Evolutionary conservation across 2,797 vertebrate species (phyloP), one percentile per base, ranked within the genome.

Genomic region (Vespertilio murinus): DNA sequence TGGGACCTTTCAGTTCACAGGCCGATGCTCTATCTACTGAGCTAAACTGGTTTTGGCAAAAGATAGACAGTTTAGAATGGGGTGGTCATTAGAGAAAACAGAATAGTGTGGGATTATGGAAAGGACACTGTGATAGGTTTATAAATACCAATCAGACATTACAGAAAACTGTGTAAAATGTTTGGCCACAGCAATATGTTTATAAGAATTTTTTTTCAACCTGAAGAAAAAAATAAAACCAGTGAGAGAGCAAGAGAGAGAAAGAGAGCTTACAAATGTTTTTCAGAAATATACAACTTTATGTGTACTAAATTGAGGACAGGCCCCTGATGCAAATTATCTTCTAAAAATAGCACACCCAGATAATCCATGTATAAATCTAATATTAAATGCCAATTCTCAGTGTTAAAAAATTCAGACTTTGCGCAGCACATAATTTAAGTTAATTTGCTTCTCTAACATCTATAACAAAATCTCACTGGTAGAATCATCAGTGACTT

Each of bases 361-460:
- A 77, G 74, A 59, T 80, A 85, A 84, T 25, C 25, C 4, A 40
- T 54, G 45, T 78, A 33, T 81, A 86, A 71, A 65, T 40, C 81
- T 96, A 92, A 90, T 61, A 85, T 61, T 81, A 82, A 91, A 73
- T 64, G 49, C 28, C 61, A 88, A 5, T 78, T 38, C 18, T 81
- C 33, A 5, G 25, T 80, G n/a, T 88, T 87, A 28, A 28, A 77
- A 94, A 95, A 45, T 83, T 64, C 28, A n/a, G 52, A 42, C 56
- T 94, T 35, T 59, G 28, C 74, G 25, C 2, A 88, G 14, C 73
- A 82, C 5, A n/a, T 45, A 81, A 91, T 78, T 85, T 96, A 83
- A 96, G 5, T 0, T 97, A 88, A 91, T 95, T 96, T 96, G 80
- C 81, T 74, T 91, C 25, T 87, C 64, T 94, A 88, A 90, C n/a